Evolutionary conservation across 2,888 invertebrate genomes (phyloP), one percentile per base, ranked within the genome.

Genomic region (Dinocampus coccinellae): DNA sequence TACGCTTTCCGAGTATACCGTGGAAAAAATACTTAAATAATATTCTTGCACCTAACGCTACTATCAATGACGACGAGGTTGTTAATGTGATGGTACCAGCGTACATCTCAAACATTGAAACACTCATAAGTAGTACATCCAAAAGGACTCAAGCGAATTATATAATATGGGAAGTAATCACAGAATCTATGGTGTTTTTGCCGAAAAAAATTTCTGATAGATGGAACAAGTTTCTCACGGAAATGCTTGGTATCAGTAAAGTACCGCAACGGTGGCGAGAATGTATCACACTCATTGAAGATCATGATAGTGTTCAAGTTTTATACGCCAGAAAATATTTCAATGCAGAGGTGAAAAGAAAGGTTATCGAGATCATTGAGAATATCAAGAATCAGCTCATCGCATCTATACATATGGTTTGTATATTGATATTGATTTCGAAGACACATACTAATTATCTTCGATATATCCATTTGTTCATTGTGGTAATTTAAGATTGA

Each of bases 191-290:
- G 9, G 92, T 93, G 2, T 97, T 95, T 86, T 89, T 97, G 74
- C 93, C 92, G 0, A 95, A 96, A 65, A 91, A 91, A 69, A 90
- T 95, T 72, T 91, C 96, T 3, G 92, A 93, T 66, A 89, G 95
- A 0, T 95, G 96, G 84, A 88, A 96, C 64, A 91, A 93, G 42
- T 97, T 95, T 87, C 93, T 93, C 65, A 94, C 95, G 0, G 93
- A 93, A 0, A 89, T 97, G 7, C 94, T 94, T 6, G 97, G 97
- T 0, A 93, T 85, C 92, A 94, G 95, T 0, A 95, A 95, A 84
- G 89, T 95, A 69, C 95, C 95, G 85, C 92, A 96, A 55, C 90
- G 97, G 16, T 97, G 97, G 97, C 96, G 96, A 89, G 96, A 97
- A 85, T 97, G 97, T 84, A 92, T 95, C 24, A 94, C 95, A 78